Conservation (phyloP, 2,113 vertebrate genomes). For the Scytalopus superciliaris region DNA sequence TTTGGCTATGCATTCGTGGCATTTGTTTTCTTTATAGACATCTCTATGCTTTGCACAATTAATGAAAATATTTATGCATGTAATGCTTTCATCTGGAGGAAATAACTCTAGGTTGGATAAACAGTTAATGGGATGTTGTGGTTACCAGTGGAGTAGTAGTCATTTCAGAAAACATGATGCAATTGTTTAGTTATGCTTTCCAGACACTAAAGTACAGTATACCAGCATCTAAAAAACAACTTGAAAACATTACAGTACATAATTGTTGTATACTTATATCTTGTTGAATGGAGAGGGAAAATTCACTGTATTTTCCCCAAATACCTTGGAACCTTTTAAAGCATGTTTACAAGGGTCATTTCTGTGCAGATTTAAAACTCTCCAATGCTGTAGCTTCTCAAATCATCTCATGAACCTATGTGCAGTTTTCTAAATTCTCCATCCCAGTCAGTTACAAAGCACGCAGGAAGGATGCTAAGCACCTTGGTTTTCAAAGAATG, state of each 20-base stretch:
- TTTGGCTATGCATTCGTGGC: neutral
- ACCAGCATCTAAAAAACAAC: neutral
- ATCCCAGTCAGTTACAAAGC: neutral
- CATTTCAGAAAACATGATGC: neutral
- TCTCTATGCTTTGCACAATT: neutral
- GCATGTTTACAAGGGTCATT: neutral
- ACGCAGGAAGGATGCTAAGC: neutral
- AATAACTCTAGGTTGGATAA: neutral
- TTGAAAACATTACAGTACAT: neutral
- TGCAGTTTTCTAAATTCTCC: neutral
- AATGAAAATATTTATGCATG: neutral
- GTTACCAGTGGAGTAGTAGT: neutral
- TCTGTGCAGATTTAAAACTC: neutral
- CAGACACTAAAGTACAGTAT: neutral
- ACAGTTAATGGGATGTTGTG: neutral
- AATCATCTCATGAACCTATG: neutral
- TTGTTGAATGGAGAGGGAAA: rapidly evolving
- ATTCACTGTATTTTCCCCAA: neutral
- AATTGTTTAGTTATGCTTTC: neutral
- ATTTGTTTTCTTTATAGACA: neutral
- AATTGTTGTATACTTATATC: neutral
- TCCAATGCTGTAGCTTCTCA: neutral
- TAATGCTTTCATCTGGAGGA: neutral
- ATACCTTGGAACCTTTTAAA: neutral
- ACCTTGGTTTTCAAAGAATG: neutral